Evolutionary conservation across 2,797 vertebrate genomes (phyloP).

Genomic region (Streptopelia turtur): DNA sequence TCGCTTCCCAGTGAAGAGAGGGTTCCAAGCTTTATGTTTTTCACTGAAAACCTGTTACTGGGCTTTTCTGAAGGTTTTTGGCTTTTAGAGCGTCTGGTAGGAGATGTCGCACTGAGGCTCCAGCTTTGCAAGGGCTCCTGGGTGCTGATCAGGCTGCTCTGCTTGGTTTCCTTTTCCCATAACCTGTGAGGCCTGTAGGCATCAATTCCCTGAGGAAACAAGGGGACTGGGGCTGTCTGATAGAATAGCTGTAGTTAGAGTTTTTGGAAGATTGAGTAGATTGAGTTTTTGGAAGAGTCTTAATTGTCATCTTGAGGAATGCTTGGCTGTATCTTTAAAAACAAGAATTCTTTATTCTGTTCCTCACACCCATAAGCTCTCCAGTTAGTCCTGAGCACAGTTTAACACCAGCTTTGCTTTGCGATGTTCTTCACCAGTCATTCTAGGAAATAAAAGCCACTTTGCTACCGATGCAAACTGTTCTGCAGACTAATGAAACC

Average conservation of each 20-base stretch:
- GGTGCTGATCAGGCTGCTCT: background rate
- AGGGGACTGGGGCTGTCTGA: background rate
- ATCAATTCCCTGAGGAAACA: background rate
- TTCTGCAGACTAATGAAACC: background rate
- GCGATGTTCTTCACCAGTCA: background rate
- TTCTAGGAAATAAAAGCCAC: background rate
- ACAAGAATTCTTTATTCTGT: background rate
- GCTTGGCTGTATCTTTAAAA: background rate
- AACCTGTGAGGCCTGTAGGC: background rate
- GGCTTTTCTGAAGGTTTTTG: background rate
- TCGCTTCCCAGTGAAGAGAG: background rate
- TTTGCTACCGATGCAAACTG: background rate
- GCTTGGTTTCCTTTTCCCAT: background rate
- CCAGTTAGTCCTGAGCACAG: background rate
- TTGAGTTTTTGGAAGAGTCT: background rate
- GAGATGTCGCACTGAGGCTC: background rate
- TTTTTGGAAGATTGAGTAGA: background rate
- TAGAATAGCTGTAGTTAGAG: background rate
- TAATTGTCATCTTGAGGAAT: background rate
- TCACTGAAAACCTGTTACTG: background rate
- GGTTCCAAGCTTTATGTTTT: background rate
- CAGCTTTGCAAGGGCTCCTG: background rate
- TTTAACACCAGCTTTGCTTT: background rate
- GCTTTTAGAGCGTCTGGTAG: background rate
- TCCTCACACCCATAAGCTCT: background rate